These are phyloP conservation scores for Tupaia tana DNA, from an alignment of 2,113 vertebrate species.

Conservation along the genomic window DNA sequence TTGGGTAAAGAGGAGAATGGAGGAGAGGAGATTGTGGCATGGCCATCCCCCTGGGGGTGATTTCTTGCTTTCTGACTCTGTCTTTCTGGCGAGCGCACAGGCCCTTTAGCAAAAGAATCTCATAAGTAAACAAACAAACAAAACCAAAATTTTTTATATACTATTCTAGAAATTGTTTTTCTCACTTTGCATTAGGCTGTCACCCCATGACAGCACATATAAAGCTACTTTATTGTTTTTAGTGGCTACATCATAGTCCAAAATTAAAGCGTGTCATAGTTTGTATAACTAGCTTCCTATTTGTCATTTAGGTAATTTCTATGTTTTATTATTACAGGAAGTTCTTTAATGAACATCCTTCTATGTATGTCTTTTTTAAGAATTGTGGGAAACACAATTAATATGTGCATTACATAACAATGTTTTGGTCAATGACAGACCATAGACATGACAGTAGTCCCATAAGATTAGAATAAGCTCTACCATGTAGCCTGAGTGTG, in stretches of 20 bases:
- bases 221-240: conserved; percentile 34
- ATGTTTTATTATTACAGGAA: background rate
- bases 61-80: no score
- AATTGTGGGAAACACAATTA: background rate
- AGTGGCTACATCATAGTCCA: background rate
- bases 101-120: no score
- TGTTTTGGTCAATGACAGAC: no score
- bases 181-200: background rate
- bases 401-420: no score
- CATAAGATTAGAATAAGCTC: no score
- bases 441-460: no score
- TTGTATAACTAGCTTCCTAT: background rate
- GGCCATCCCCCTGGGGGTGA: no score
- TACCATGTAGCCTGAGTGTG: no score
- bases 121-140: conserved; percentile 4
- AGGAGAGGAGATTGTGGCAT: no score
- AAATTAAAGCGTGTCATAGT: background rate
- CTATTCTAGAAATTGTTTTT: conserved; percentile 40
- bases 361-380: background rate
- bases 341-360: background rate
- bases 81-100: no score
- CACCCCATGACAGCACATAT: background rate
- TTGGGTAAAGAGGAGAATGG: no score
- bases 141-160: background rate
- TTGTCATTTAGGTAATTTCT: conserved; percentile 34